phyloP scores from a whole-genome alignment of 2,113 vertebrate genomes.

The Bettongia penicillata region DNA sequence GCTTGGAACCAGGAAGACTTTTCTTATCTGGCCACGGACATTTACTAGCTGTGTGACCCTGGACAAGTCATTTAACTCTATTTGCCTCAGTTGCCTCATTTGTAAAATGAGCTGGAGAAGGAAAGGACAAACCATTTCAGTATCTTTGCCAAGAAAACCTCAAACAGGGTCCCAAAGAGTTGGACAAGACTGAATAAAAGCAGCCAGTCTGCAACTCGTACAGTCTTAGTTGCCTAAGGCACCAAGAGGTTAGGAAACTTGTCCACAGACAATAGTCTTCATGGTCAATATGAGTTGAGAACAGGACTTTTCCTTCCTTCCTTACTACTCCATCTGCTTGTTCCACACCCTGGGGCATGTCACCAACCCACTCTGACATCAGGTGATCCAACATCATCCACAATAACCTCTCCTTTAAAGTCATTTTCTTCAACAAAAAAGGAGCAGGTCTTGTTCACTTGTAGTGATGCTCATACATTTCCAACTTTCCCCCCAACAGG shows the following conservation, averaged over 20 bases:
- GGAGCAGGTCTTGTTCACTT: constrained; percentile 21
- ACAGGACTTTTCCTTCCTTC: background rate
- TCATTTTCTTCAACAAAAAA: constrained; percentile 14
- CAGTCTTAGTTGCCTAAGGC: no score
- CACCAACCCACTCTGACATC: background rate
- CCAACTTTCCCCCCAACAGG: background rate
- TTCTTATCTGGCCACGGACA: background rate
- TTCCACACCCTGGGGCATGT: background rate
- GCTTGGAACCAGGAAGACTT: no score
- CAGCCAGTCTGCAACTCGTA: no score
- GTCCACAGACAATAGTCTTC: no score
- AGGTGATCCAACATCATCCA: background rate
- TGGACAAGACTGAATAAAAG: background rate
- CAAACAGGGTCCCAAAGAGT: background rate
- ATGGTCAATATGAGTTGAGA: background rate
- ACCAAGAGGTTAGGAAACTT: no score
- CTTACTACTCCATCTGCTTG: constrained; percentile 31
- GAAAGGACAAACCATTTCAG: background rate
- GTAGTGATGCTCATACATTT: background rate
- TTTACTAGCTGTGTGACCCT: background rate
- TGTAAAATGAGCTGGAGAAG: background rate
- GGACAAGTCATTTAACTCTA: background rate
- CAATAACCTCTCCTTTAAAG: constrained; percentile 29
- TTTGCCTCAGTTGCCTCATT: background rate
- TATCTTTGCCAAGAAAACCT: background rate